These are phyloP conservation scores for Acromyrmex charruanus DNA, from an alignment of 1,140 invertebrate genomes.

Conservation along the genomic window DNA sequence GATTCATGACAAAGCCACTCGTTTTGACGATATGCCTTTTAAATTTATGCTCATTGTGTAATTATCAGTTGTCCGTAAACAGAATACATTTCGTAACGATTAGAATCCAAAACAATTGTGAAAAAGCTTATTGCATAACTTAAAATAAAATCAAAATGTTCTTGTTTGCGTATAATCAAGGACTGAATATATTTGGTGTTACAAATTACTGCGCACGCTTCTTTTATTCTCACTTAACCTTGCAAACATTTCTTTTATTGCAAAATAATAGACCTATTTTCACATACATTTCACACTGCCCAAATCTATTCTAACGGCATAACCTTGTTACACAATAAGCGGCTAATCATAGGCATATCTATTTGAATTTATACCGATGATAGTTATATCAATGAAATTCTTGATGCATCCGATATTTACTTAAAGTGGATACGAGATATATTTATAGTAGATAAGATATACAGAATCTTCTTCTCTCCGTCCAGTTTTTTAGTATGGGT, in stretches of 20 bases:
- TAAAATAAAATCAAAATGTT: too few species aligned
- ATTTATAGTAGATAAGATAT: too few species aligned
- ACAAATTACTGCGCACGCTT: too few species aligned
- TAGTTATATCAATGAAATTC: not conserved
- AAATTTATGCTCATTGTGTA: not conserved
- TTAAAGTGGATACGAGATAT: not conserved
- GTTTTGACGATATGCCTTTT: not conserved
- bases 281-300: too few species aligned
- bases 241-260: too few species aligned
- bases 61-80: not conserved
- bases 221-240: too few species aligned
- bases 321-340: not conserved
- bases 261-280: too few species aligned
- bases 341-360: not conserved
- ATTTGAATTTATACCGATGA: not conserved
- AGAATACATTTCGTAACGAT: not conserved
- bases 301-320: too few species aligned
- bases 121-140: too few species aligned
- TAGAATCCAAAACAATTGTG: too few species aligned
- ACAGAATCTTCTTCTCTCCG: not conserved
- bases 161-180: too few species aligned
- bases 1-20: not conserved
- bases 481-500: not conserved
- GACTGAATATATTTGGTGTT: too few species aligned
- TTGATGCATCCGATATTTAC: not conserved